These are phyloP conservation scores for Callyntrura sp. DNA, from an alignment of 2,888 invertebrate species.

Conservation along the genomic window DNA sequence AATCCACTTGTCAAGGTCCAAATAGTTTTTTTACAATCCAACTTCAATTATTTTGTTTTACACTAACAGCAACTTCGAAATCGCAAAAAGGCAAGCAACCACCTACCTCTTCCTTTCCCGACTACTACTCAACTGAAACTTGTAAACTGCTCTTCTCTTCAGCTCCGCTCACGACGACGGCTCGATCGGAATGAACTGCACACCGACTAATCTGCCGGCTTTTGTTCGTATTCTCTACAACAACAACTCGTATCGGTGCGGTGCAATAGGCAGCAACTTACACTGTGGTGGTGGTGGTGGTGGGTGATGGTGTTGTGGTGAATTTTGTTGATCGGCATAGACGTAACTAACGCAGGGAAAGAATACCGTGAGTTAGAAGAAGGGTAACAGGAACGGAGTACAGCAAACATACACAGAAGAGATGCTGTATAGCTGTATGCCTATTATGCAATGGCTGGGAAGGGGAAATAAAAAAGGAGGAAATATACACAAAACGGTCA, in stretches of 20 bases:
- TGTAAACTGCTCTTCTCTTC: not conserved
- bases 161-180: not conserved
- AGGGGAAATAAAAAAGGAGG: not conserved
- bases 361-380: not conserved
- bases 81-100: not conserved
- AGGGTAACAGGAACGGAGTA: not conserved
- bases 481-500: no score
- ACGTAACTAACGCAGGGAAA: no score
- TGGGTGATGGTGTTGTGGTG: no score
- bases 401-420: no score
- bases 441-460: no score
- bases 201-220: conserved; percentile 19
- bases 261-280: not conserved
- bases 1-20: no score
- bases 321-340: not conserved
- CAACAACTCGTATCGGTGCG: not conserved
- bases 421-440: not conserved
- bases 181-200: not conserved
- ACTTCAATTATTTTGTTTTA: no score
- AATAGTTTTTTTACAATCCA: no score
- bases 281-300: not conserved
- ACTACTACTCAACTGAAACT: not conserved
- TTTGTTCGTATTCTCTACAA: conserved; percentile 8
- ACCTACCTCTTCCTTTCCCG: not conserved
- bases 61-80: no score